Evolutionary conservation across 1,140 invertebrate species (phyloP), one percentile per base, ranked within the genome.

Genomic region (Diplogasteroides magnus): DNA sequence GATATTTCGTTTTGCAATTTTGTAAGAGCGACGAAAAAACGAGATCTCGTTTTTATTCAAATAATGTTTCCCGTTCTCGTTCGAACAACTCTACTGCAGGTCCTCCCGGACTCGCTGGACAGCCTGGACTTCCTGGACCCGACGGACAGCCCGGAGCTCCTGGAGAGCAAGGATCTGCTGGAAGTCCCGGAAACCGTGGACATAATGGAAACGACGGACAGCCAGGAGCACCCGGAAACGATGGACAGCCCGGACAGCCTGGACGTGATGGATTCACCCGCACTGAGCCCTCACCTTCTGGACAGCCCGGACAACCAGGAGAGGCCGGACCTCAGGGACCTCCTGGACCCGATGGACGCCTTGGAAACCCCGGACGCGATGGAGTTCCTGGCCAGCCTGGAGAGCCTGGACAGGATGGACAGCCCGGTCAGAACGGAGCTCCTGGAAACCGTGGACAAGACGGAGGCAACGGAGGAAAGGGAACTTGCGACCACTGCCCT

Each of bases 261-360:
- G 72, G 72, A 70, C 67, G 67, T 31, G 48, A 56, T 26, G 72
- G 72, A 66, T 64, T 59, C 32, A 19, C 19, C 6, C 37, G 37
- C 37, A 48, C 37, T 48, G 6, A 48, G 37, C 72, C 62, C 37
- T 67, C 67, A 61, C 72, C 72, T 60, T 29, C 55, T 27, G 72
- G 72, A 66, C 72, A 58, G 48, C 32, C 71, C 55, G 72, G 72
- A 69, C 62, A 70, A 56, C 55, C 72, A 28, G 72, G 72, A 70
- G 32, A 28, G 14, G 64, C 65, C 58, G 64, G 72, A 70, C 56
- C 37, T 31, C 61, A 55, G 26, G 69, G 69, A 64, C 48, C 64
- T 19, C 55, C 72, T 19, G 72, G 72, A 73, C 31, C 37, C 19
- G 37, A 63, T 28, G 72, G 72, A 69, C 68, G 69, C 59, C 55